Evolutionary conservation across 2,113 vertebrate species (phyloP), one percentile per base, ranked within the genome.

Genomic region (Ceuthmochares aereus): DNA sequence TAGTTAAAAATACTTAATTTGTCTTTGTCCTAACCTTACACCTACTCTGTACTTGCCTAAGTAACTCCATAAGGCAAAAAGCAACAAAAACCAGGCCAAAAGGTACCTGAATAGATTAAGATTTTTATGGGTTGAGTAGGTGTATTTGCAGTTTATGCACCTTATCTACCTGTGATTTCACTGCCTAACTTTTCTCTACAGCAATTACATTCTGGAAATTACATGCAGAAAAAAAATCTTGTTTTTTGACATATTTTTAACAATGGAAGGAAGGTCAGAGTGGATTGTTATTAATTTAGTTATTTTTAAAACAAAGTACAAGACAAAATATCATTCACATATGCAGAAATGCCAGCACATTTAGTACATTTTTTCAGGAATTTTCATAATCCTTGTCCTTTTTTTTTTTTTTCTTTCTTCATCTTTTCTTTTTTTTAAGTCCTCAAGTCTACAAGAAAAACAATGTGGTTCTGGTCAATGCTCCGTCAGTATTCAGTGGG

Each of bases 1-100:
- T 77, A 42, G 45, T 80, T 96, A 74, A 62, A 91, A 21, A 79
- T 36, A 66, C 23, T 70, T 75, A 63, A 87, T 94, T 89, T 90
- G 43, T 79, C 66, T 85, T 52, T 80, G 23, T 19, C 36, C 36
- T 80, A 88, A 70, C 37, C 37, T 88, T 77, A 63, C 23, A 74
- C 18, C 10, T 77, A 25, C 21, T 77, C 34, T 42, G 10, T 60
- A 68, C 34, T 66, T 47, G 26, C 10, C 2, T 23, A 66, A 89
- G 54, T 74, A 75, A 54, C 17, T 82, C 42, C 26, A 8, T 4
- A 55, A 30, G 26, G 47, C 32, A 87, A 69, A 70, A 47, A 76
- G 7, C 23, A 45, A 63, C 14, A 77, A 73, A 68, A 84, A 87
- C 34, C 10, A 74, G 4, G 8, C 45, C 29, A 32, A 83, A 73